Percentiles rank a stretch among this genome's conserved stretches.
Evolutionary conservation across 1,140 invertebrate genomes (phyloP).

Genomic region (Paraescarpia echinospica): DNA sequence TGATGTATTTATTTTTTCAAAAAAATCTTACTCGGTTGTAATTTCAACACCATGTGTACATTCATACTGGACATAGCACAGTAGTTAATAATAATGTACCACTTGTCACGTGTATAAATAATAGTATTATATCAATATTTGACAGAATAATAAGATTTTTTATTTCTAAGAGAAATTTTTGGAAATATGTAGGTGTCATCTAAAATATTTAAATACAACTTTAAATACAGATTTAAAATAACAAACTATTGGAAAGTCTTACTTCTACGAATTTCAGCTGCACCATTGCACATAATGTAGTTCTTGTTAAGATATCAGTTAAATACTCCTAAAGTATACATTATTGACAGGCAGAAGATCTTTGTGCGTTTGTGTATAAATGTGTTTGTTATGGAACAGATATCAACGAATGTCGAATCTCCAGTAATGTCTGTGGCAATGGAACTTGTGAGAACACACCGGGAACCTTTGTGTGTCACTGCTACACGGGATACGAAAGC

Average conservation of each 20-base stretch:
- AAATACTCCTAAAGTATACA: background rate
- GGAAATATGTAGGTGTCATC: background rate
- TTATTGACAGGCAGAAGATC: background rate
- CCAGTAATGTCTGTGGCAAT: constrained; percentile 78
- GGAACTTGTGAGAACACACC: constrained; percentile 81
- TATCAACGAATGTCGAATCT: constrained; percentile 84
- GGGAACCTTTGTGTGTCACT: constrained; percentile 80
- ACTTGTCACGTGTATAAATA: constrained; percentile 19
- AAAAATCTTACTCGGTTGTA: too few species aligned
- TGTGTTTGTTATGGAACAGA: constrained; percentile 60
- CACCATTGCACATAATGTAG: background rate
- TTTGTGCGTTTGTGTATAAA: background rate
- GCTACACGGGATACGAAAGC: constrained; percentile 74
- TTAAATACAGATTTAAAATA: too few species aligned
- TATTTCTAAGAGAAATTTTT: background rate
- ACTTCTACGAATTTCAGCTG: background rate
- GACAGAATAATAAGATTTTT: constrained; percentile 43
- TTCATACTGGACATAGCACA: too few species aligned
- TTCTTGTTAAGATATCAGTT: too few species aligned
- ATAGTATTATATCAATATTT: constrained; percentile 23
- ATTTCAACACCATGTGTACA: too few species aligned
- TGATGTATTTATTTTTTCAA: background rate
- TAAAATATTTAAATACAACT: background rate
- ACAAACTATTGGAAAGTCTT: too few species aligned
- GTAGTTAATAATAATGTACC: background rate